These are phyloP conservation scores for Eupeodes corollae DNA, from an alignment of 1,140 invertebrate genomes.

Conservation along the genomic window DNA sequence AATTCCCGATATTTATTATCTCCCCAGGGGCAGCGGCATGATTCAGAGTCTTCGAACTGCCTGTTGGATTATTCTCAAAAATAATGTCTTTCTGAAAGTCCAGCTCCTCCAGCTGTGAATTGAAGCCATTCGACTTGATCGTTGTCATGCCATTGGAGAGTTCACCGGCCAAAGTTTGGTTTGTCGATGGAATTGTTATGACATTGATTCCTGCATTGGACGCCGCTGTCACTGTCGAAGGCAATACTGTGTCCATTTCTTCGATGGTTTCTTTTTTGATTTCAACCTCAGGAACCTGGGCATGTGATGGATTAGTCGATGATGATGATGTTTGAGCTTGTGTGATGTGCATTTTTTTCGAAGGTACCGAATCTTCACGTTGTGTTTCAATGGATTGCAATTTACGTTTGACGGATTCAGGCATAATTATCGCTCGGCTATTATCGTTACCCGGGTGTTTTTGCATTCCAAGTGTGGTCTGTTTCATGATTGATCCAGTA, in stretches of 20 bases:
- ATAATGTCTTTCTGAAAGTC: conserved; percentile 34
- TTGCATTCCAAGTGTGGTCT: too few relatives aligned
- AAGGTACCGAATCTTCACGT: conserved; percentile 10
- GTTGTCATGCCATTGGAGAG: not conserved
- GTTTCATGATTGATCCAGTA: too few relatives aligned
- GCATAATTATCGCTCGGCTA: conserved; percentile 26
- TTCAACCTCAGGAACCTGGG: not conserved
- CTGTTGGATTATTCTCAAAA: conserved; percentile 12
- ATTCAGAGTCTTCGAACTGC: too few relatives aligned
- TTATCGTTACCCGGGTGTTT: not conserved
- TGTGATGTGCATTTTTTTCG: conserved; percentile 14
- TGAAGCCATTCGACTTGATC: conserved; percentile 6
- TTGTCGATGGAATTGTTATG: not conserved
- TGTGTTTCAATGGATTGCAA: conserved; percentile 8
- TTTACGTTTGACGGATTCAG: conserved; percentile 30
- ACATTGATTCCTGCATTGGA: conserved; percentile 15
- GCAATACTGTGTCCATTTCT: conserved; percentile 15
- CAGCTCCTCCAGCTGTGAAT: conserved; percentile 25
- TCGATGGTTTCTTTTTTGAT: too few relatives aligned
- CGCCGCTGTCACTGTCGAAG: conserved; percentile 25
- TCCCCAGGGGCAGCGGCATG: conserved; percentile 5
- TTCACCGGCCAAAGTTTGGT: not conserved
- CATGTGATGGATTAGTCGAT: not conserved
- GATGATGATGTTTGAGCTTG: conserved; percentile 2
- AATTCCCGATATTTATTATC: conserved; percentile 32